These are phyloP conservation scores for Cephalopholis sonnerati DNA, from an alignment of 2,113 vertebrate genomes.

Conservation along the genomic window DNA sequence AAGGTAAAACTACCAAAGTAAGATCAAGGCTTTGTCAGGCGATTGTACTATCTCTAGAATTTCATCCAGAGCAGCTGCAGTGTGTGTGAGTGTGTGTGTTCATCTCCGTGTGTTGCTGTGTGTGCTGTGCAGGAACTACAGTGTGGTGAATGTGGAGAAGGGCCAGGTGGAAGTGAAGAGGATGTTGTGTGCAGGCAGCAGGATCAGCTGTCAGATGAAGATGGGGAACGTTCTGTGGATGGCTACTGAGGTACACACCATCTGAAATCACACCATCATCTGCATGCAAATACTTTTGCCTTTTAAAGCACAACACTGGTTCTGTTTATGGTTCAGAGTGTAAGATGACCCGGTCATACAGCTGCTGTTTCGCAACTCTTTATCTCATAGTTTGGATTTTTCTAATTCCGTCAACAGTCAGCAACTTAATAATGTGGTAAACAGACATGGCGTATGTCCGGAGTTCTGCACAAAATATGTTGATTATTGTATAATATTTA, in stretches of 20 bases:
- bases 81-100: conserved; percentile 1
- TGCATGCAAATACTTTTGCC: neutral
- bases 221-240: conserved; percentile 92
- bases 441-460: neutral
- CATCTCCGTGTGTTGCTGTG: neutral
- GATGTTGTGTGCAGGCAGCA: conserved; percentile 91
- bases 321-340: neutral
- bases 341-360: neutral
- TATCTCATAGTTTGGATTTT: no score
- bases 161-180: conserved; percentile 92
- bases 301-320: neutral
- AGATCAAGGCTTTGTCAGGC: neutral
- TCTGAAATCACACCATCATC: neutral
- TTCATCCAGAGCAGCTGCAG: neutral
- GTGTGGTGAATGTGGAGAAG: conserved; percentile 93
- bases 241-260: conserved; percentile 90
- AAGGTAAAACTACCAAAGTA: neutral
- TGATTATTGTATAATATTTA: neutral
- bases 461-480: neutral
- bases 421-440: no score
- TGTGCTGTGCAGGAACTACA: conserved; percentile 89
- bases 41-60: neutral
- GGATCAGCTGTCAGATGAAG: conserved; percentile 93
- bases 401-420: no score
- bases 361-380: neutral